phyloP scores from a whole-genome alignment of 2,888 invertebrate species.

The Euplexia lucipara region DNA sequence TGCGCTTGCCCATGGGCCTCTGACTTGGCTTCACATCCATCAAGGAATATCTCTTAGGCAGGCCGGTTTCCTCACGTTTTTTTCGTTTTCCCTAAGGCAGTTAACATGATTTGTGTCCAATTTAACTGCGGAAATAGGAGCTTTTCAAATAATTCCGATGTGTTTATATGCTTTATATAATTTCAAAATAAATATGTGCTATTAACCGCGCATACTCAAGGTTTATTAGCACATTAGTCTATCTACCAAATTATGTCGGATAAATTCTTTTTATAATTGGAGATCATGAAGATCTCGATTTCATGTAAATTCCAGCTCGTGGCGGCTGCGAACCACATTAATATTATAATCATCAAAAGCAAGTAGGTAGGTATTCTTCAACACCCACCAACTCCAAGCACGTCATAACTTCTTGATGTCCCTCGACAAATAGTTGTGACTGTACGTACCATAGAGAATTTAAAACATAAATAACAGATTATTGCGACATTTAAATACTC shows the following conservation, averaged over 20 bases:
- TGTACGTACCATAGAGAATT: constrained; percentile 47
- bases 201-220: constrained; percentile 22
- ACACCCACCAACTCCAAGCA: constrained; percentile 46
- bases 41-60: too few species aligned
- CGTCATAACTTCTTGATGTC: constrained; percentile 69
- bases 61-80: too few species aligned
- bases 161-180: constrained; percentile 10
- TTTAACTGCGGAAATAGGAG: constrained; percentile 3
- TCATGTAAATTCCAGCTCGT: constrained; percentile 22
- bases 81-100: background rate
- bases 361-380: constrained; percentile 58
- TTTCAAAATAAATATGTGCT: background rate
- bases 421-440: constrained; percentile 68
- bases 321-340: constrained; percentile 27
- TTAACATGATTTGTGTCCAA: constrained; percentile 1
- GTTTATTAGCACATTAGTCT: constrained; percentile 29
- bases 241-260: constrained; percentile 23
- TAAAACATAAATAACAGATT: constrained; percentile 78
- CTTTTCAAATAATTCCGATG: constrained; percentile 27
- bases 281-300: constrained; percentile 1
- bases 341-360: constrained; percentile 64
- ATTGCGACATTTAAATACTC: constrained; percentile 75
- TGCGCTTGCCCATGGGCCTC: too few species aligned
- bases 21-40: too few species aligned
- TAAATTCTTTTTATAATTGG: constrained; percentile 25